phyloP scores from a whole-genome alignment of 2,113 vertebrate genomes.

The Eclectus roratus region DNA sequence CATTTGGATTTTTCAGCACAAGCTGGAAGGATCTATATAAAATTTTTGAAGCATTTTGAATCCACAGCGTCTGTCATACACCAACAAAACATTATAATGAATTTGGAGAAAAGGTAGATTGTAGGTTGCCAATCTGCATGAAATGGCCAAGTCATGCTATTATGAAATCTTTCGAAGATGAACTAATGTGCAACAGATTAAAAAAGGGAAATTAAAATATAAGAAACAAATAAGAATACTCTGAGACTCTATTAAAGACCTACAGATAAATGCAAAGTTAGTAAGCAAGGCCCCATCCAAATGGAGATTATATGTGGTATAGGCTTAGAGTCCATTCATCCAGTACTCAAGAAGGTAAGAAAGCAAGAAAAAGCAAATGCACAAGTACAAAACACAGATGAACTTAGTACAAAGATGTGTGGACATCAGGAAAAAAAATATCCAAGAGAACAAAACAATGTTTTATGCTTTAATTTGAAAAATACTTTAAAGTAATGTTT shows the following conservation, averaged over 20 bases:
- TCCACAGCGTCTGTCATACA: background rate
- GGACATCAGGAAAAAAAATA: background rate
- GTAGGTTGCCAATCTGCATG: background rate
- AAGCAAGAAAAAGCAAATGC: background rate
- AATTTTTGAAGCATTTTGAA: background rate
- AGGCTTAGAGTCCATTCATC: background rate
- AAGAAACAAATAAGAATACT: background rate
- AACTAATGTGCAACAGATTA: background rate
- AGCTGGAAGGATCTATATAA: background rate
- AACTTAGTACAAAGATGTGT: background rate
- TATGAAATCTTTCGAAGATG: background rate
- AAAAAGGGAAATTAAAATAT: background rate
- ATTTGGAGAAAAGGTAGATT: background rate
- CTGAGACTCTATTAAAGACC: background rate
- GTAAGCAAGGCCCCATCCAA: background rate
- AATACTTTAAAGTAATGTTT: background rate
- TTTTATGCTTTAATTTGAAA: background rate
- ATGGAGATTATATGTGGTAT: accelerated
- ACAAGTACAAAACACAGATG: background rate
- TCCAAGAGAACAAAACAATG: background rate
- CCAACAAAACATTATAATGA: background rate
- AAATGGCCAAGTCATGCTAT: background rate
- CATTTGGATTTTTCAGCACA: background rate
- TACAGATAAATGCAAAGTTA: background rate
- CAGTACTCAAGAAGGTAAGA: background rate